Conservation (phyloP, 1,140 invertebrate species). For the Gryllus bimaculatus region DNA sequence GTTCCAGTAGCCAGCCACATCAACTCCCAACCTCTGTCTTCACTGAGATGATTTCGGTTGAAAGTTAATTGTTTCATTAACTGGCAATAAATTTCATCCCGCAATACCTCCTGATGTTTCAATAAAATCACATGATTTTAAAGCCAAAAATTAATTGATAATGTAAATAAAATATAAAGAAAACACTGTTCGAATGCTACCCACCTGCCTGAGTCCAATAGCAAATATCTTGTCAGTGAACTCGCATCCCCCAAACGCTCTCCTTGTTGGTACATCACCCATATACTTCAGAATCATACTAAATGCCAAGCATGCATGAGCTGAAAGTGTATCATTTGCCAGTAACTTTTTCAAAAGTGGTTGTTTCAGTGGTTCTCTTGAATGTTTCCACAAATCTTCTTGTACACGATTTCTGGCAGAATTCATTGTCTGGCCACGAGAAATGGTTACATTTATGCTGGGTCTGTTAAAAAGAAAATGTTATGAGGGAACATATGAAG, state of each 20-base stretch:
- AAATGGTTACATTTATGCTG: constrained; percentile 37
- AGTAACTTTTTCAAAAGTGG: constrained; percentile 77
- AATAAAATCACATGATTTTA: no score
- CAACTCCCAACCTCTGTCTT: constrained; percentile 87
- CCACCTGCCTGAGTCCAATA: constrained; percentile 62
- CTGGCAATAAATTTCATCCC: constrained; percentile 91
- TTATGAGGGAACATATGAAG: not conserved
- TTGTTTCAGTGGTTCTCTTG: constrained; percentile 71
- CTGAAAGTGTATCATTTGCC: constrained; percentile 61
- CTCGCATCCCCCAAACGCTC: constrained; percentile 58
- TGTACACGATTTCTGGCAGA: constrained; percentile 44
- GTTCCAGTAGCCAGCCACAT: constrained; percentile 84
- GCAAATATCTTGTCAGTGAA: constrained; percentile 86
- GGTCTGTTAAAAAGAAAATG: constrained; percentile 50
- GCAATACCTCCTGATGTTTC: constrained; percentile 51
- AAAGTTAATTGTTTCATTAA: constrained; percentile 89
- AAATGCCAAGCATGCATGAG: constrained; percentile 65
- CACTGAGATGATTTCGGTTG: constrained; percentile 70
- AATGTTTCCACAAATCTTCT: constrained; percentile 73
- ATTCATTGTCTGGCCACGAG: constrained; percentile 51
- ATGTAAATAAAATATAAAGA: no score
- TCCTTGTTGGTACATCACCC: constrained; percentile 79
- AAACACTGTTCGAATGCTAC: constrained; percentile 19
- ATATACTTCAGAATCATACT: constrained; percentile 86
- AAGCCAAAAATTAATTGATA: no score